These are phyloP conservation scores for Bombus waltoni DNA, from an alignment of 1,140 invertebrate species.

Conservation along the genomic window DNA sequence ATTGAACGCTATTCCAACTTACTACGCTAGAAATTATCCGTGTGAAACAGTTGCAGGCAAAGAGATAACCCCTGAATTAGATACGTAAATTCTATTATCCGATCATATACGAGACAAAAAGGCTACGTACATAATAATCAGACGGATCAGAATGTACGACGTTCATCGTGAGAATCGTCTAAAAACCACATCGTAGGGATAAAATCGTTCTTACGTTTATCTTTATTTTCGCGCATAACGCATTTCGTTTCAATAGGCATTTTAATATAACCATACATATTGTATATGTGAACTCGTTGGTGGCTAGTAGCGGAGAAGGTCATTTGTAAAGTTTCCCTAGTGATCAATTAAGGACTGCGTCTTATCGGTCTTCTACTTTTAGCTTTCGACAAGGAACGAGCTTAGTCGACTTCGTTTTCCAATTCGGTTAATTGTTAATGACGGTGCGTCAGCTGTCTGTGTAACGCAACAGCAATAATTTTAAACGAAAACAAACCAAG, in stretches of 20 bases:
- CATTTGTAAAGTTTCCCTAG: constrained; percentile 42
- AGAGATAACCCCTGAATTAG: no score
- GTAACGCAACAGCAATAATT: not conserved
- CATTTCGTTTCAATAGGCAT: not conserved
- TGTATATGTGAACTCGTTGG: not conserved
- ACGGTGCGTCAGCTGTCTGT: not conserved
- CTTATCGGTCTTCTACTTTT: constrained; percentile 28
- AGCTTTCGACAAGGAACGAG: constrained; percentile 18
- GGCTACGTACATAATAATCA: no score
- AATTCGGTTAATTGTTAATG: constrained; percentile 37
- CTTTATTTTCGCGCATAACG: not conserved
- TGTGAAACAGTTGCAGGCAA: no score
- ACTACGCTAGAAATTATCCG: no score
- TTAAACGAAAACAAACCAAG: not conserved
- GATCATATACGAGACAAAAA: no score
- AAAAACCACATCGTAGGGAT: no score
- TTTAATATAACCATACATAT: not conserved
- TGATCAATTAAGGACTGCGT: constrained; percentile 31
- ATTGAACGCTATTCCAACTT: no score
- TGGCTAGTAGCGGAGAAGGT: not conserved
- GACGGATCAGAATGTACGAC: no score
- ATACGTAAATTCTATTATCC: no score
- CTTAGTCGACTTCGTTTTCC: constrained; percentile 42
- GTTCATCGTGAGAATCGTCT: no score
- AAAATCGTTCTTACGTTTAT: no score